Base-by-base conservation (phyloP, 2,797 vertebrate species). In the Taeniopygia guttata region DNA sequence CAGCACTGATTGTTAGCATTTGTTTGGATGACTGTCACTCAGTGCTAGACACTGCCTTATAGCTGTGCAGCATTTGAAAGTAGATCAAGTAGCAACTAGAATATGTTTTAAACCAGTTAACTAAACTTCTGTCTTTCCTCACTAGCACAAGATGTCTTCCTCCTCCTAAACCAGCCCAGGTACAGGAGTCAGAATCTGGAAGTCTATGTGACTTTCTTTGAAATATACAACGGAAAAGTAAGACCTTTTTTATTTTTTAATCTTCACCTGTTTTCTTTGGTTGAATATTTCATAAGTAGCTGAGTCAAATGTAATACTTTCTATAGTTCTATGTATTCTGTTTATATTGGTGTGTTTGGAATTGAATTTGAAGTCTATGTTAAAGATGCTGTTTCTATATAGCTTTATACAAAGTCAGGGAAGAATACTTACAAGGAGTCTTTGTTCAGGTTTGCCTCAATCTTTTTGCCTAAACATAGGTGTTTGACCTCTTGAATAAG, bases 201-300 rank as follows among this genome's bases (percentile, higher is more conserved):
- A 81, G 98, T 98, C 34, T 99, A 98, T 45, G 99, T 99, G 91
- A 99, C 98, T 42, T 99, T 99, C 97, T 99, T 99, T 95, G 99
- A 99, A 97, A 99, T 99, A 96, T 99, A 99, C 97, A 99, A 99
- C 64, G 98, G 99, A 91, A 99, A 99, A 98, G 99, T 99, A 90
- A 94, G 86, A 51, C 6, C 30, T 10, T 23, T 40, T 21, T 34
- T 5, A 5, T 14, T 21, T 58, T 70, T 49, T 76, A 79, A 30
- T 72, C 10, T 76, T 89, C 14, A 59, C 34, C 14, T 64, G 20
- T 60, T 16, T 67, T 51, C 26, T 81, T 82, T 64, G 36, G 36
- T 7, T 64, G 17, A 66, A 6, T 72, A 43, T 29, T 84, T 87
- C 3, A 10, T 42, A 90, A 73, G 18, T 29, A 70, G 52, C 36